Conservation (phyloP, 2,113 vertebrate species). For the Ivindomyrus marchei region DNA sequence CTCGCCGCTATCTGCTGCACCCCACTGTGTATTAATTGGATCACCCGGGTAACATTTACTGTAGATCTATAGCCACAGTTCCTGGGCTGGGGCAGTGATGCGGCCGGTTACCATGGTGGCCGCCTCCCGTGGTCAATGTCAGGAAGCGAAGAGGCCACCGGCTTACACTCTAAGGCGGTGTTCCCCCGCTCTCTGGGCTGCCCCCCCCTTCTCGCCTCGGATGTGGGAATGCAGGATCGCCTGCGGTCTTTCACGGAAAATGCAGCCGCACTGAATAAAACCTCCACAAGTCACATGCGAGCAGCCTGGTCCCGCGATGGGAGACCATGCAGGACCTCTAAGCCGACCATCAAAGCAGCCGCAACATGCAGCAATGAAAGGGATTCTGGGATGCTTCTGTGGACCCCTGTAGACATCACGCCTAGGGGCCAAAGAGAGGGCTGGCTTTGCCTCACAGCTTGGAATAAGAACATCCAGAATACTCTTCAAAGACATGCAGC, state of each 20-base stretch:
- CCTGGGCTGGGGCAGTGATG: neutral
- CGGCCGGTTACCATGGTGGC: neutral
- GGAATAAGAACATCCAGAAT: neutral
- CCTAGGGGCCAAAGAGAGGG: neutral
- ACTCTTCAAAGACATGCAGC: neutral
- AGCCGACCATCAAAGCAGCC: neutral
- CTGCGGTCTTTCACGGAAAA: neutral
- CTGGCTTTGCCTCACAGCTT: neutral
- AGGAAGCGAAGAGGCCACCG: neutral
- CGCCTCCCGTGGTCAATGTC: neutral
- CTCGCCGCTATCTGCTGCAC: neutral
- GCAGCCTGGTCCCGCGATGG: neutral
- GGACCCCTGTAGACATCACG: neutral
- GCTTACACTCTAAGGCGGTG: neutral
- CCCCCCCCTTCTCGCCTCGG: too few relatives aligned
- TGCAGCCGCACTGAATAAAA: neutral
- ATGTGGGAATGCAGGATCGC: neutral
- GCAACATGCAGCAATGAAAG: neutral
- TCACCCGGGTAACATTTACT: neutral
- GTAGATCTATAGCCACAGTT: neutral
- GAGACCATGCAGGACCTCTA: neutral
- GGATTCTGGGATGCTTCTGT: neutral
- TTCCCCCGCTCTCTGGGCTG: too few relatives aligned
- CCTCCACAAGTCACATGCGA: neutral
- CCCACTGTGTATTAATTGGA: neutral